Evolutionary conservation across 2,888 invertebrate species (phyloP), one percentile per base, ranked within the genome.

Genomic region (Cabera pusaria): DNA sequence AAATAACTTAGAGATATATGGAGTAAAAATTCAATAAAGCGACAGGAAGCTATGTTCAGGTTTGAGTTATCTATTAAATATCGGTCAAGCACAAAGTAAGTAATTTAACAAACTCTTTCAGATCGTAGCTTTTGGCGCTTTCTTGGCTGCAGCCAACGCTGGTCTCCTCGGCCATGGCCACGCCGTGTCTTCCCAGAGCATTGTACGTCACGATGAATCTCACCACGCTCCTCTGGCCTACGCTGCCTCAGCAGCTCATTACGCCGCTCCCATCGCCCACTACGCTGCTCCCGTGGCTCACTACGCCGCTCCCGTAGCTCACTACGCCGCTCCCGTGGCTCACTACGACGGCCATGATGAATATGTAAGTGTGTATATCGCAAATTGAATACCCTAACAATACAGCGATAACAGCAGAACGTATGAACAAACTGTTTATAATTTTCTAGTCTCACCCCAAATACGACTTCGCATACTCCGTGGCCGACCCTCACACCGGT

Each of bases 401-500:
- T n/a, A n/a, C n/a, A n/a, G n/a, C n/a, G 5, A 53, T 53, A 5
- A 22, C 43, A 2, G 44, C 41, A 1, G n/a, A n/a, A n/a, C n/a
- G n/a, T n/a, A n/a, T n/a, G n/a, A n/a, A n/a, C n/a, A 14, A 14
- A 14, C 14, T 14, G 14, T 14, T n/a, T n/a, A 14, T 14, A 4
- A 2, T 14, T 14, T 14, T 20, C 5, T 11, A 84, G 79, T 70
- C 80, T 25, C 69, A 84, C 46, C 82, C 84, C 11, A 80, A 78
- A 71, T 85, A 85, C 56, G 75, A 84, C 61, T 90, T 81, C 64
- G 76, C 81, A 8, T 90, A 91, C 72, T 90, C 90, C 43, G 90
- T 91, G 42, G 68, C 86, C 19, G 90, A 90, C 68, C 81, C 82
- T 4, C 90, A 91, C 60, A 90, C 90, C 47, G 91, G 91, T 16